Evolutionary conservation across 1,140 invertebrate species (phyloP).

Genomic region (Dendrolimus punctatus): DNA sequence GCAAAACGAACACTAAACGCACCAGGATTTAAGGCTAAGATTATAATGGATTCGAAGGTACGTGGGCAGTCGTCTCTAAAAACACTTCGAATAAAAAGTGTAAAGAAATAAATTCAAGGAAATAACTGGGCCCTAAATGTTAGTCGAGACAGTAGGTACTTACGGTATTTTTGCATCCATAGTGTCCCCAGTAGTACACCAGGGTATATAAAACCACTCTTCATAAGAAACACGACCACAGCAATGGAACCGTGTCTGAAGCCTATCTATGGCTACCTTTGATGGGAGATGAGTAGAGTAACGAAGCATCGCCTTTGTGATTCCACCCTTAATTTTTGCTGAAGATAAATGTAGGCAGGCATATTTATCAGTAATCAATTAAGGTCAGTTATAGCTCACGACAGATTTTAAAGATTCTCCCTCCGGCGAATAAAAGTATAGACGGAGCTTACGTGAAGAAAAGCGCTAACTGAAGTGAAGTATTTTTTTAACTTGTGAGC

Average conservation of each 20-base stretch:
- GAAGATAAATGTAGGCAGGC: background rate
- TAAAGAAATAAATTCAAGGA: background rate
- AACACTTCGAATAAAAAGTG: background rate
- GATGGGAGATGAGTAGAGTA: slow-evolving; percentile 35
- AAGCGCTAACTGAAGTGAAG: no score
- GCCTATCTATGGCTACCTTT: slow-evolving; percentile 33
- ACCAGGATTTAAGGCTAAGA: no score
- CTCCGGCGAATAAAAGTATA: no score
- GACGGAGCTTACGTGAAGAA: no score
- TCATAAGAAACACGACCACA: slow-evolving; percentile 29
- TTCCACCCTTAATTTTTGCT: slow-evolving; percentile 45
- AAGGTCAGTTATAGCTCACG: no score
- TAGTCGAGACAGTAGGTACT: slow-evolving; percentile 14
- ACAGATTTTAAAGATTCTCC: no score
- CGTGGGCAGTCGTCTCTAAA: no score
- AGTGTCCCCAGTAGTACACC: slow-evolving; percentile 33
- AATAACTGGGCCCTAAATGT: slow-evolving; percentile 1
- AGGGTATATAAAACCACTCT: slow-evolving; percentile 39
- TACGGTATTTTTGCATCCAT: slow-evolving; percentile 27
- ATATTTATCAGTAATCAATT: background rate
- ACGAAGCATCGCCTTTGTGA: slow-evolving; percentile 34
- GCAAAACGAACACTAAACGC: no score
- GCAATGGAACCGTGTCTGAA: slow-evolving; percentile 36
- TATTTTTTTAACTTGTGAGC: no score
- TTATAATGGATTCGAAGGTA: no score